Conservation (phyloP, 1,140 invertebrate genomes). For the Musca domestica region DNA sequence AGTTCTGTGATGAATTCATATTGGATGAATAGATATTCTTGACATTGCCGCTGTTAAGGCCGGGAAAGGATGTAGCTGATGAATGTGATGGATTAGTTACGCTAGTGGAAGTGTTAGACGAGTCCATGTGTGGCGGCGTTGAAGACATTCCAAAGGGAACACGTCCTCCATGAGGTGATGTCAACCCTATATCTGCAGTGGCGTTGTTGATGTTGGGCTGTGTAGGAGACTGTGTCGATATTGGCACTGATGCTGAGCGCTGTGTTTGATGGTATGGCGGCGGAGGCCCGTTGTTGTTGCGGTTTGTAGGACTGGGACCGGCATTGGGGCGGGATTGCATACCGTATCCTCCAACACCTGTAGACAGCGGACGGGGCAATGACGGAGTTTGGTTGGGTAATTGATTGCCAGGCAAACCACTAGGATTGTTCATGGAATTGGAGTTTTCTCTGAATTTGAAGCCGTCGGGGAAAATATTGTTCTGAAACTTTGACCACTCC, state of each 20-base stretch:
- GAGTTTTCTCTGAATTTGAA: too few relatives aligned
- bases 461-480: too few relatives aligned
- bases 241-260: constrained; percentile 79
- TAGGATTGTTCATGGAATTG: not conserved
- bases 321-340: constrained; percentile 6
- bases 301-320: constrained; percentile 44
- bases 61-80: too few relatives aligned
- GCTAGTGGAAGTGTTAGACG: constrained; percentile 28
- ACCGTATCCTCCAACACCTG: constrained; percentile 1
- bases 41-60: too few relatives aligned
- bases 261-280: constrained; percentile 82
- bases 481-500: too few relatives aligned
- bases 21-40: too few relatives aligned
- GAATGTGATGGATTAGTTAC: too few relatives aligned
- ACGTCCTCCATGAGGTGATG: constrained; percentile 61
- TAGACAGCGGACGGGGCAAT: constrained; percentile 14
- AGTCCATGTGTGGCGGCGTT: constrained; percentile 63
- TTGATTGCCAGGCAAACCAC: not conserved
- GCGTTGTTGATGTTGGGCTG: constrained; percentile 70
- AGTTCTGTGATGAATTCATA: too few relatives aligned
- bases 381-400: not conserved
- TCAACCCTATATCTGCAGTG: constrained; percentile 68
- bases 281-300: constrained; percentile 74
- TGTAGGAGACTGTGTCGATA: constrained; percentile 71
- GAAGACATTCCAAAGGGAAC: constrained; percentile 48